Conservation (phyloP, 2,113 vertebrate genomes). For the Anthoscopus minutus region DNA sequence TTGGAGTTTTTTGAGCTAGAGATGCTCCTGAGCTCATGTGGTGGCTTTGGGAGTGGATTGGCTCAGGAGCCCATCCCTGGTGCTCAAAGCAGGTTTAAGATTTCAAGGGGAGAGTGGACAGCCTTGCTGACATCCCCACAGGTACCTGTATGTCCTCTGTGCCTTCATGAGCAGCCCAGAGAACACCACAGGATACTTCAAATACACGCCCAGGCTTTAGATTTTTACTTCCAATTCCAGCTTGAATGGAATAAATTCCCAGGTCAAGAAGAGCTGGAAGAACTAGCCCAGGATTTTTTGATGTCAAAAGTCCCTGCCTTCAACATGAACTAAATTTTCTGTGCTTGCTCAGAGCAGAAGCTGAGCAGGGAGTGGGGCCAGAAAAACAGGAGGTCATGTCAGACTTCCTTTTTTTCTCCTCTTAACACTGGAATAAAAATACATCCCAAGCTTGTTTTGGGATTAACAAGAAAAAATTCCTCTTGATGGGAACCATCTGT, state of each 20-base stretch:
- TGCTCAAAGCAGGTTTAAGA: not conserved
- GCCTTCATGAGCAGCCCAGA: not conserved
- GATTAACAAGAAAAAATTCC: not conserved
- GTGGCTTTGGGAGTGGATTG: not conserved
- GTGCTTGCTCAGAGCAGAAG: not conserved
- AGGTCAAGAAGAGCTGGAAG: not conserved
- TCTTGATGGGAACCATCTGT: conserved; percentile 59
- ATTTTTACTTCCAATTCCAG: not conserved
- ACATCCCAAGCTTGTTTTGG: conserved; percentile 19
- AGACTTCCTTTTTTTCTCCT: not conserved
- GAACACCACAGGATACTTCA: not conserved
- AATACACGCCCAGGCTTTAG: not conserved
- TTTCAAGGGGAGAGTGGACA: not conserved
- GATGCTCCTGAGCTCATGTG: not conserved
- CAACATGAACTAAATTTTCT: not conserved
- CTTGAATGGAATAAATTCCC: not conserved
- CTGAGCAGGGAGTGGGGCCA: not conserved
- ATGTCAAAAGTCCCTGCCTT: not conserved
- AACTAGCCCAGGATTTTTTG: not conserved
- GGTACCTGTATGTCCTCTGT: not conserved
- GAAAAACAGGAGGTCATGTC: not conserved
- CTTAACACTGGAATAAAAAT: conserved; percentile 28
- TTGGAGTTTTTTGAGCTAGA: not conserved
- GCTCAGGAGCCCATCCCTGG: not conserved
- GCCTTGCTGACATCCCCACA: not conserved